A percentile compares a stretch with the other conserved stretches of the same genome.
These are phyloP conservation scores for Ladona fulva DNA, from an alignment of 1,140 invertebrate species.

Conservation along the genomic window DNA sequence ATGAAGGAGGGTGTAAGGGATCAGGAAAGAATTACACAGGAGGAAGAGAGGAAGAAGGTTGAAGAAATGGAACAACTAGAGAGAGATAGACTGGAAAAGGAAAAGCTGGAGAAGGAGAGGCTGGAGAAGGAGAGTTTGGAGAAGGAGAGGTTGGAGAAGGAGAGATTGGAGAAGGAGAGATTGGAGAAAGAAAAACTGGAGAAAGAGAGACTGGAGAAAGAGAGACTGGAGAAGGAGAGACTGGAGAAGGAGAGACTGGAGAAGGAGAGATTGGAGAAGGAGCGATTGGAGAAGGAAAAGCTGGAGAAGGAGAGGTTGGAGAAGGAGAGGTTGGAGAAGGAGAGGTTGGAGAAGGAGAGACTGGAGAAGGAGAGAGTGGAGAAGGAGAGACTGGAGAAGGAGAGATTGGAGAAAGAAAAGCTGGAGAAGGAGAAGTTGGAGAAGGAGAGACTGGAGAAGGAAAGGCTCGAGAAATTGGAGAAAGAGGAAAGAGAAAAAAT, in stretches of 20 bases:
- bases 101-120: not conserved
- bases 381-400: not conserved
- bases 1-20: not conserved
- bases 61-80: not conserved
- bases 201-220: not conserved
- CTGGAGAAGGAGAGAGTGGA: not conserved
- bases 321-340: not conserved
- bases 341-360: not conserved
- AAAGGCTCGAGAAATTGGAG: not conserved
- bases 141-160: not conserved
- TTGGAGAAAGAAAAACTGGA: not conserved
- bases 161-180: not conserved
- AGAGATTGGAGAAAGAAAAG: not conserved
- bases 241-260: not conserved
- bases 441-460: not conserved
- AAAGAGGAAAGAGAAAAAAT: not conserved
- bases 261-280: not conserved
- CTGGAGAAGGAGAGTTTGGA: not conserved
- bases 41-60: not conserved
- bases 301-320: not conserved
- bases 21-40: not conserved
- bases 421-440: not conserved
- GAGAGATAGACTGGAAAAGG: not conserved
- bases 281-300: not conserved
- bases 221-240: not conserved